Conservation (phyloP, 2,113 vertebrate species). For the Cavia aperea region DNA sequence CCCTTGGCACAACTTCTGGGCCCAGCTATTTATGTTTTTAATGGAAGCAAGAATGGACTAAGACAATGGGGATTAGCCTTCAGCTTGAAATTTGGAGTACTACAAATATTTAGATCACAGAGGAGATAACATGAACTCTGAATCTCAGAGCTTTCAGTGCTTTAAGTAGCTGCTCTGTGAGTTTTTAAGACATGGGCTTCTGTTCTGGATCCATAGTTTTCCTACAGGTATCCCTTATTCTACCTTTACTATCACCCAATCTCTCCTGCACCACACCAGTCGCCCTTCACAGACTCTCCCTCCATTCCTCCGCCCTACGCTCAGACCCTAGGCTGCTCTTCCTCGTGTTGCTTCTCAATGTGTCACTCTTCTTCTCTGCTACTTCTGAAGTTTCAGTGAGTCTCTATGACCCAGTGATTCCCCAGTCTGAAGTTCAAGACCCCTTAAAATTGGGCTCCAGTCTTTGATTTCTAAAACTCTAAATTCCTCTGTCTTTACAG, state of each 20-base stretch:
- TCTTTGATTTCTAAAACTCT: background rate
- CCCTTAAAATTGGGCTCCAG: background rate
- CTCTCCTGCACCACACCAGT: background rate
- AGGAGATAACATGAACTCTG: background rate
- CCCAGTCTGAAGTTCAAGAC: background rate
- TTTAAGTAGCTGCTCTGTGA: background rate
- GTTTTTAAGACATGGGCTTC: background rate
- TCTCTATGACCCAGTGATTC: background rate
- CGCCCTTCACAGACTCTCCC: background rate
- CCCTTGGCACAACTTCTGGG: too few species aligned
- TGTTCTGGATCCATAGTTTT: background rate
- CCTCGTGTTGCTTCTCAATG: background rate
- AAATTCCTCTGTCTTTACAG: background rate
- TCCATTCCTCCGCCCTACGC: background rate
- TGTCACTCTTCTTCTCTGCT: background rate
- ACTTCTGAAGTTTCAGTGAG: background rate
- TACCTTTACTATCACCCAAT: accelerated
- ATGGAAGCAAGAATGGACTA: background rate
- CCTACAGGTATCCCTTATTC: background rate
- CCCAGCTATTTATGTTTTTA: background rate
- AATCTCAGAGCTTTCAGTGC: background rate
- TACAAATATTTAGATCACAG: background rate
- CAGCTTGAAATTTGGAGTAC: background rate
- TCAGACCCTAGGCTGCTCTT: background rate
- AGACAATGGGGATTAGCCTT: background rate